These are phyloP conservation scores for Andricus curvator DNA, from an alignment of 2,888 invertebrate genomes.

Conservation along the genomic window DNA sequence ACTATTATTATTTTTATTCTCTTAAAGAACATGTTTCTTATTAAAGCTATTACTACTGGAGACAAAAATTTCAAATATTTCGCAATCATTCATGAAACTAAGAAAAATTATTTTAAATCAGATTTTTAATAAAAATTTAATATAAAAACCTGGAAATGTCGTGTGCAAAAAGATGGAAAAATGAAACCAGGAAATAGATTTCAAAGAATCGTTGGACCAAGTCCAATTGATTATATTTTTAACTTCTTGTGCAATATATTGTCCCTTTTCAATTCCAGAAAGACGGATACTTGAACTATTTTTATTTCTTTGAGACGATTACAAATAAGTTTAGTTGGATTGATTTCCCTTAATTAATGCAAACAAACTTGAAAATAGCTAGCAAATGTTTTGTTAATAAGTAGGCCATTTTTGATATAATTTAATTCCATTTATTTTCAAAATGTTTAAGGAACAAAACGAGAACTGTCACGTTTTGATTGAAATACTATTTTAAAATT, in stretches of 20 bases:
- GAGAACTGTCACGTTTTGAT: too few species aligned
- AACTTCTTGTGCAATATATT: constrained; percentile 26
- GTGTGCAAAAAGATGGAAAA: background rate
- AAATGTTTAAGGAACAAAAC: too few species aligned
- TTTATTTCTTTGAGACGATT: background rate
- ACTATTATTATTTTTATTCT: too few species aligned
- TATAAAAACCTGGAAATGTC: background rate
- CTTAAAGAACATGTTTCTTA: too few species aligned
- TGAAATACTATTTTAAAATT: background rate
- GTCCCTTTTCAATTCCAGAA: constrained; percentile 9
- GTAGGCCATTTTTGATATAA: too few species aligned
- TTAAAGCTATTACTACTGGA: too few species aligned
- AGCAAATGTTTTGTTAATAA: too few species aligned
- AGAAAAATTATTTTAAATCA: background rate
- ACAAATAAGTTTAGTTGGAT: too few species aligned
- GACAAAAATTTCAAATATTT: too few species aligned
- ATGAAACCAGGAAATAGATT: constrained; percentile 15
- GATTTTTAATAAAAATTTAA: background rate
- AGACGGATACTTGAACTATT: background rate
- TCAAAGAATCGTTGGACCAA: constrained; percentile 4
- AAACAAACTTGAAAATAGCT: too few species aligned
- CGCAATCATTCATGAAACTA: background rate
- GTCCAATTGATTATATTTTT: constrained; percentile 35
- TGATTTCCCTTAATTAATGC: too few species aligned
- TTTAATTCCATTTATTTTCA: too few species aligned